Percentiles rank a stretch among this genome's conserved stretches.
These are phyloP conservation scores for Zapus hudsonius DNA, from an alignment of 2,113 vertebrate genomes.

Conservation along the genomic window DNA sequence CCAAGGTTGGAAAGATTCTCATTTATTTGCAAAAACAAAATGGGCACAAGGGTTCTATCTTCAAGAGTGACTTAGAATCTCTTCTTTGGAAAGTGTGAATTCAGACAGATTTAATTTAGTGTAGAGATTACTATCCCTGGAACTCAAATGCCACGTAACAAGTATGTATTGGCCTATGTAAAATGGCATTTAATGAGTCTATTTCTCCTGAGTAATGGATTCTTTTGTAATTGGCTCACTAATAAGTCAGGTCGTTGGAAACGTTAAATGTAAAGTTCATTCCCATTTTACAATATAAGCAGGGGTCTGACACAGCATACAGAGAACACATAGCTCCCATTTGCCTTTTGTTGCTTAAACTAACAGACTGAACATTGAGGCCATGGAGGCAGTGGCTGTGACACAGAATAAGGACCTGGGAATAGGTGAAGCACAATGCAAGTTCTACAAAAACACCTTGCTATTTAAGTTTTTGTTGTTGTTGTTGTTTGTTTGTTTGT, in stretches of 20 bases:
- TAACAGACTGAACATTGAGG: not conserved
- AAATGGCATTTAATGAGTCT: constrained; percentile 46
- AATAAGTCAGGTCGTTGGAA: constrained; percentile 8
- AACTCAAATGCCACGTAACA: constrained; percentile 64
- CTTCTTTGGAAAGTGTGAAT: not conserved
- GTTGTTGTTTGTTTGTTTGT: no score
- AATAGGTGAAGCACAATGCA: not conserved
- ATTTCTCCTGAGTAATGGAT: constrained; percentile 57
- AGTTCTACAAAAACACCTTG: not conserved
- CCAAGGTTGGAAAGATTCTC: not conserved
- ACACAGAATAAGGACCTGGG: not conserved
- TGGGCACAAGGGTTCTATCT: not conserved
- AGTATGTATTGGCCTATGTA: constrained; percentile 63
- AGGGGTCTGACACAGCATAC: not conserved
- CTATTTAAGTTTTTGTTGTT: not conserved
- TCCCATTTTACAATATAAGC: not conserved
- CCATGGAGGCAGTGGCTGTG: not conserved
- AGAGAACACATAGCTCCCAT: not conserved
- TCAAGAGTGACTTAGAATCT: not conserved
- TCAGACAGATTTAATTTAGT: constrained; percentile 1
- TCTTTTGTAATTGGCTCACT: constrained; percentile 45
- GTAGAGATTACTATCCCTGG: not conserved
- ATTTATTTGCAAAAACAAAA: not conserved
- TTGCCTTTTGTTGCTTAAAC: constrained; percentile 24
- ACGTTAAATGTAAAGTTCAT: not conserved